Base-by-base conservation (phyloP, 2,888 invertebrate species). In the Caenorhabditis macrosperma region DNA sequence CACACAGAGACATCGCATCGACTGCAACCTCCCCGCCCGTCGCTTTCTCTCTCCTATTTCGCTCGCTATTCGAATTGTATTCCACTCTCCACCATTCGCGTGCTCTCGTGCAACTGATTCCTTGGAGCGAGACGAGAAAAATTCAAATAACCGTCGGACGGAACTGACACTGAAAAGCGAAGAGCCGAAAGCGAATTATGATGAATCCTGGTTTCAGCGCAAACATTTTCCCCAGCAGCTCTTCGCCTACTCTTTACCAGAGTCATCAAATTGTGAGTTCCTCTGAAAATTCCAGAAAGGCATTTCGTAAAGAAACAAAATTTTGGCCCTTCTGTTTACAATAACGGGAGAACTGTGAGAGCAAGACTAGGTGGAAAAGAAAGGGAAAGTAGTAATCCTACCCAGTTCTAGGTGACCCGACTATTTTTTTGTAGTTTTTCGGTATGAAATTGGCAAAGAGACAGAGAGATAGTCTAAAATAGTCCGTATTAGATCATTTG, bases 121-220 rank as follows among this genome's bases (percentile, higher is more conserved):
- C 64, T 74, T 74, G 74, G 74, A 74, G 74, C 74, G 64, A 64
- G 57, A 71, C 71, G 61, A 71, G 63, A 57, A 72, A 72, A 72
- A 72, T 72, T 72, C 71, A 72, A 72, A 72, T 63, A 63, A 63
- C 63, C 17, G 15, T 35, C 17, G 52, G 12, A 55, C 22, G 1
- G 50, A 35, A 35, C 15, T 7, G 1, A n/a, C 1, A 26, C 33
- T 10, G 35, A 57, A 38, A 38, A 24, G 15, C 12, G 22, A 6
- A 30, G 44, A 55, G 35, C 10, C n/a, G 26, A 59, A 46, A 24
- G 15, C 30, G 22, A 44, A 30, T n/a, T 22, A 78, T 72, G 66
- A 79, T 79, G 79, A 79, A 79, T 59, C 38, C 79, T 57, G 69
- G 63, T 79, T 79, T 69, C 79, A 79, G 79, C 74, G 74, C 79